phyloP scores from a whole-genome alignment of 2,113 vertebrate species.

The Peromyscus polionotus region DNA sequence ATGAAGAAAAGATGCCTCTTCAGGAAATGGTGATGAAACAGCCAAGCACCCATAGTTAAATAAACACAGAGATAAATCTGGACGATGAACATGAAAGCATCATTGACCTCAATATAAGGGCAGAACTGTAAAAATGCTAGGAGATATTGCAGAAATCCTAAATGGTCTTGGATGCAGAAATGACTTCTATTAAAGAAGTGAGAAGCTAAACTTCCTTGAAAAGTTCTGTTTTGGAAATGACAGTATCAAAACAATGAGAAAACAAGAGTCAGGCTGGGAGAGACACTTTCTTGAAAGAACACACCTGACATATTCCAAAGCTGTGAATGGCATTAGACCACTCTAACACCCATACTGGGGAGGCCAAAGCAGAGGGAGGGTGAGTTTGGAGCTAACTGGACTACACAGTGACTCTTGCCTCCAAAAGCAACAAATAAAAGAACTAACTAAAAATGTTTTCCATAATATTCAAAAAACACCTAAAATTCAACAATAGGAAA shows the following conservation, averaged over 20 bases:
- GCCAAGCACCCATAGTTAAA: neutral
- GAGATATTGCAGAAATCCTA: neutral
- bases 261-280: neutral
- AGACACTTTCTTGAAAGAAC: neutral
- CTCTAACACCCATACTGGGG: fast-evolving
- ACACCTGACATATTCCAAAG: neutral
- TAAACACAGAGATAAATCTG: neutral
- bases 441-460: neutral
- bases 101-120: neutral
- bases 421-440: neutral
- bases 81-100: neutral
- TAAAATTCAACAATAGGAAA: neutral
- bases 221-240: neutral
- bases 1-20: neutral
- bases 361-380: neutral
- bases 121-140: neutral
- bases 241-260: neutral
- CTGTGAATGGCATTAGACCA: neutral
- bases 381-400: neutral
- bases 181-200: neutral
- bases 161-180: neutral
- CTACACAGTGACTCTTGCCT: neutral
- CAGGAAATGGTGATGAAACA: neutral
- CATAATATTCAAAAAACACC: neutral
- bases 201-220: neutral